These are phyloP conservation scores for Carassius gibelio DNA, from an alignment of 2,113 vertebrate genomes.

Conservation along the genomic window DNA sequence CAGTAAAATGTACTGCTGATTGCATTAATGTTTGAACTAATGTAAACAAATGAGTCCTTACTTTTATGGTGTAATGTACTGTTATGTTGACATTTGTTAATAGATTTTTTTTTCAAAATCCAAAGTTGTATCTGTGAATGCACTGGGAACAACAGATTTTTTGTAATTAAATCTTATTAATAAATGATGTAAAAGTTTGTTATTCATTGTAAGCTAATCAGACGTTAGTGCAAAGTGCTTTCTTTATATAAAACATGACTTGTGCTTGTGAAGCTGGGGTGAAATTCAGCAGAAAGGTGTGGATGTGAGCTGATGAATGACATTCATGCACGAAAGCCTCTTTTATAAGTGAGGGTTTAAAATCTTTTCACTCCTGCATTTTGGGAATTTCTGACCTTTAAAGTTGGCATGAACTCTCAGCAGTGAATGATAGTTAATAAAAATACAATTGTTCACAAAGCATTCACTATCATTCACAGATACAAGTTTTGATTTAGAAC, in stretches of 20 bases:
- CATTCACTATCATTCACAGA: no score
- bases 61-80: no score
- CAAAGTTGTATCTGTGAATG: not conserved
- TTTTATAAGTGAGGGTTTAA: not conserved
- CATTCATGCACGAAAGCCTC: not conserved
- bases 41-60: no score
- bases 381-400: conserved; percentile 18
- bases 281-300: not conserved
- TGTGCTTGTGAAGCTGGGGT: not conserved
- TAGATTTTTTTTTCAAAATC: no score
- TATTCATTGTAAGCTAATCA: not conserved
- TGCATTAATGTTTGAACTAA: no score
- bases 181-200: not conserved
- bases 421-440: no score
- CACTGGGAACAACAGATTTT: not conserved
- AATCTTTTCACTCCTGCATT: not conserved
- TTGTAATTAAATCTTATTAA: not conserved
- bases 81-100: no score
- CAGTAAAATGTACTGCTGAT: no score
- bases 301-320: not conserved
- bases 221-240: not conserved
- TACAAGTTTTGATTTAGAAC: no score
- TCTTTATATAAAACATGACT: not conserved
- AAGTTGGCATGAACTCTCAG: not conserved
- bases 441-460: no score